Evolutionary conservation across 2,113 vertebrate genomes (phyloP), one percentile per base, ranked within the genome.

Genomic region (Gopherus evgoodei): DNA sequence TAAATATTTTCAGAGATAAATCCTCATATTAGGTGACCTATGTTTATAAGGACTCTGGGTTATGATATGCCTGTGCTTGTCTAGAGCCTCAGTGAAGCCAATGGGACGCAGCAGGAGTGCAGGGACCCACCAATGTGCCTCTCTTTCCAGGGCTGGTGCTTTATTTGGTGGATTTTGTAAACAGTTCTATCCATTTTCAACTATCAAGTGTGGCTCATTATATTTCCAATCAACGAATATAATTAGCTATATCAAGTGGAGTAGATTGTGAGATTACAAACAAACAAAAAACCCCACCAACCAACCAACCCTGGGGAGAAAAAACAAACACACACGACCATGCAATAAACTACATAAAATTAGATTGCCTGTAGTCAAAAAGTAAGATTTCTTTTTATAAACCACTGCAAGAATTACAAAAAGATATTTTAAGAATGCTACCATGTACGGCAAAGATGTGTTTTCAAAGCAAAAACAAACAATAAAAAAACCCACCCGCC

Each of bases 1-100:
- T 87, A 49, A 79, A 11, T 52, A 50, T 4, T 90, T 88, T 88
- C 84, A 54, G 52, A 83, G 47, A 27, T 56, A 56, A 88, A 75
- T 27, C 52, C 42, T 57, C 2, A 1, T 54, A 78, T 78, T 10
- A 27, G 38, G 38, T 6, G 21, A 35, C 6, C 6, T 78, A 0
- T 35, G n/a, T 11, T 56, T 31, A 49, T 56, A 54, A 76, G n/a
- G 83, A 86, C 54, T 47, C 53, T 54, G 27, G 52, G 47, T 22
- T 59, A 3, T 19, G 42, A 86, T n/a, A 5, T 38, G 49, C 29
- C 35, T 56, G n/a, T 2, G 35, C 22, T 90, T 81, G 47, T 42
- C 8, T 5, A 42, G 35, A 85, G 44, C 16, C 35, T 7, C 62
- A 11, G 4, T 22, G 19, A 24, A 85, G 50, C 25, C n/a, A 52